Conservation (phyloP, 2,797 vertebrate species). For the Acanthis flammea region DNA sequence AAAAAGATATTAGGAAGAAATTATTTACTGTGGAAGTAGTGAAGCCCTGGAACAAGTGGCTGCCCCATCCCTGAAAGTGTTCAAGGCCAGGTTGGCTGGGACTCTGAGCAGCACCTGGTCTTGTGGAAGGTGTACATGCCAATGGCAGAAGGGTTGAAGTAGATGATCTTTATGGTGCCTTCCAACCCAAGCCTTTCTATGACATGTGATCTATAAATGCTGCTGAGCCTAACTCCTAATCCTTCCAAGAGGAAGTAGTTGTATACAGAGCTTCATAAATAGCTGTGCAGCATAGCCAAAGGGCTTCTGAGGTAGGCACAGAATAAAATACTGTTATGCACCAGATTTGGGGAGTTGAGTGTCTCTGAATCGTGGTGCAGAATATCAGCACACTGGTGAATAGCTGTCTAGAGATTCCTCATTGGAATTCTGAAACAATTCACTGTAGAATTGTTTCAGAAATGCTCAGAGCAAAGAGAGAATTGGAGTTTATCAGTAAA, state of each 20-base stretch:
- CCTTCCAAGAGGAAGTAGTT: background rate
- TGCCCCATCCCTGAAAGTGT: background rate
- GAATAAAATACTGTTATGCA: background rate
- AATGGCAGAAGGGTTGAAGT: rapidly evolving
- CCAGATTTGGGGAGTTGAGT: background rate
- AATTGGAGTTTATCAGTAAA: background rate
- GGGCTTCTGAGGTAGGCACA: background rate
- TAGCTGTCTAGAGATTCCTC: background rate
- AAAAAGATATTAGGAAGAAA: background rate
- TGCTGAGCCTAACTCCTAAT: background rate
- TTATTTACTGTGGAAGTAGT: background rate
- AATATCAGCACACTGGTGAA: background rate
- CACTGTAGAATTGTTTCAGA: no score
- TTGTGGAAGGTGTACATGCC: rapidly evolving
- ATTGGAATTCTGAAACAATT: no score
- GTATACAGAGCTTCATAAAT: background rate
- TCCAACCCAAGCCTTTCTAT: background rate
- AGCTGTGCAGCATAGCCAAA: background rate
- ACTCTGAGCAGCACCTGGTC: background rate
- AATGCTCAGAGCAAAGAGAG: no score
- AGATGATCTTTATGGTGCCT: background rate
- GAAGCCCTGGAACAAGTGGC: background rate
- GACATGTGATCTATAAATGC: background rate
- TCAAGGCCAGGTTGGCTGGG: background rate
- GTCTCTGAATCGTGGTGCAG: background rate